Percentiles rank a stretch among this genome's conserved stretches.
Evolutionary conservation across 64 coral and sea anemone species (phyloP).

Genomic region (Porites lutea): DNA sequence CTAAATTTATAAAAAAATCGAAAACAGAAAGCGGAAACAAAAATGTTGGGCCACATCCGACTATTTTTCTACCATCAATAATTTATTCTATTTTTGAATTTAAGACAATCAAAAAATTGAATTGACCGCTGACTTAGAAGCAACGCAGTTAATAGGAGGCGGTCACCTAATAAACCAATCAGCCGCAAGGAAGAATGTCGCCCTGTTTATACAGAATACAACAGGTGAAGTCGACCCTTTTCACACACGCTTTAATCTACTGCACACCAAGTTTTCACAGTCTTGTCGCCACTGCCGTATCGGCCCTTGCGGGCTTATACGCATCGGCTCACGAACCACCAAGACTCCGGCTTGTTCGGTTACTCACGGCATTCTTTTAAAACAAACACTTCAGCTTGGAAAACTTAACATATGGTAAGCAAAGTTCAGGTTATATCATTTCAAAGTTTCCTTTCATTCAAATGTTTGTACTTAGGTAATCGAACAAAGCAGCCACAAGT

Average conservation of each 20-base stretch:
- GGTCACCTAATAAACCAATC: not conserved
- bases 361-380: too few species aligned
- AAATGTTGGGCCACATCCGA: not conserved
- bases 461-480: not conserved
- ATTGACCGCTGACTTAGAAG: slow-evolving; percentile 28
- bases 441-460: not conserved
- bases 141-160: not conserved
- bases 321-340: not conserved
- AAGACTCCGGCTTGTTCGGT: too few species aligned
- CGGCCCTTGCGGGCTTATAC: slow-evolving; percentile 12
- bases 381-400: not conserved
- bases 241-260: not conserved
- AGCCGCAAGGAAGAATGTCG: not conserved
- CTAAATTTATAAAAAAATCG: too few species aligned
- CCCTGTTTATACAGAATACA: not conserved
- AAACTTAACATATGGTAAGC: not conserved
- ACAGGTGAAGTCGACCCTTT: not conserved
- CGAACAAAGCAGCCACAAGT: not conserved
- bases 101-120: too few species aligned
- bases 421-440: not conserved
- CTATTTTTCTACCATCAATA: not conserved
- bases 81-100: not conserved
- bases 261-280: slow-evolving; percentile 1
- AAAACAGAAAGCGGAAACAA: too few species aligned
- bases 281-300: not conserved